Evolutionary conservation across 1,140 invertebrate genomes (phyloP).

Genomic region (Goniozus legneri): DNA sequence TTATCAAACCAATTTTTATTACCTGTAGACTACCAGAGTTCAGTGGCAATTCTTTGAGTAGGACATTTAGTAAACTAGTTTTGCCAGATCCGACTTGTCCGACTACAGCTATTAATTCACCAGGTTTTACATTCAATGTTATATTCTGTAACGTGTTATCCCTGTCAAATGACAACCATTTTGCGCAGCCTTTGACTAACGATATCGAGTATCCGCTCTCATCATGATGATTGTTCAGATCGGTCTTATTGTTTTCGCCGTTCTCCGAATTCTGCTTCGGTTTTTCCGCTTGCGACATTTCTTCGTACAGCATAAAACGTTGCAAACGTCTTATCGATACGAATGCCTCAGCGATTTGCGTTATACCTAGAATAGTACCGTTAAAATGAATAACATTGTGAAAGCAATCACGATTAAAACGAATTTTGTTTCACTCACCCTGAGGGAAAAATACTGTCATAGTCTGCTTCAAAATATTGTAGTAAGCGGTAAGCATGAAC

Average conservation of each 20-base stretch:
- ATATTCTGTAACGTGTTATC: conserved; percentile 57
- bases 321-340: conserved; percentile 69
- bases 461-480: conserved; percentile 67
- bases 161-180: conserved; percentile 39
- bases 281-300: too few relatives aligned
- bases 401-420: background rate
- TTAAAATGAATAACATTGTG: background rate
- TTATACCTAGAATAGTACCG: conserved; percentile 34
- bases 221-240: conserved; percentile 22
- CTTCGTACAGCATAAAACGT: conserved; percentile 62
- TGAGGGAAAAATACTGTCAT: conserved; percentile 73
- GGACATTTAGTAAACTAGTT: conserved; percentile 69
- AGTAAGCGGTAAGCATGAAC: conserved; percentile 72
- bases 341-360: conserved; percentile 57
- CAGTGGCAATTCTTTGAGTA: conserved; percentile 71
- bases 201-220: conserved; percentile 18
- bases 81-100: conserved; percentile 80
- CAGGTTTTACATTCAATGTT: conserved; percentile 60
- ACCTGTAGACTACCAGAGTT: conserved; percentile 51
- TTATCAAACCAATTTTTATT: conserved; percentile 8
- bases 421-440: conserved; percentile 52
- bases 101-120: conserved; percentile 68
- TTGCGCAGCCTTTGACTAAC: conserved; percentile 40
- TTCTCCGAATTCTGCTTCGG: background rate
- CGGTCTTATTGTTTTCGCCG: conserved; percentile 6